Evolutionary conservation across 2,113 vertebrate species (phyloP), one percentile per base, ranked within the genome.

Genomic region (Thalassoma bifasciatum): DNA sequence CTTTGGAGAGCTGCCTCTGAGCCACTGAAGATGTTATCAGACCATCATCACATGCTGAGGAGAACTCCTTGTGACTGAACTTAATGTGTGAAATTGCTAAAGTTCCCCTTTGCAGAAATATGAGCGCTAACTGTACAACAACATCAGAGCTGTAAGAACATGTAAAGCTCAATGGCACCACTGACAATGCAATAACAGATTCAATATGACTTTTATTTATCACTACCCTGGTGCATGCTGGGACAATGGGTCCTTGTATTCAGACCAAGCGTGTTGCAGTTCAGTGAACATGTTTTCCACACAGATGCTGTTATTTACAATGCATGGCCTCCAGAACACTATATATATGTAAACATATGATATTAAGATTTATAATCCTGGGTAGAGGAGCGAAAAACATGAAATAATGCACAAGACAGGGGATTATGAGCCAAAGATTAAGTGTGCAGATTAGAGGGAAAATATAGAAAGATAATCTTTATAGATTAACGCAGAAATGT

Each of bases 351-450:
- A 30, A 3, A 10, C 8, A 49, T 40, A 40, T 40, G 38, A 66
- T 11, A 30, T 51, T 54, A 52, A 66, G 40, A 10, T 71, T 37
- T 36, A 79, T 75, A 73, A 86, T 83, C 61, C 46, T 16, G 16
- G 57, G 42, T 23, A 44, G n/a, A 53, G 34, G 40, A 8, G 46
- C 65, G 13, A 62, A 63, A 79, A 66, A 67, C 50, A 81, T 40
- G 22, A 71, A 74, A 54, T 64, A 67, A 77, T 26, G 71, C 38
- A 64, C 23, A 82, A 83, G 49, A 85, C 7, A 44, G 11, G 13
- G 60, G 76, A 68, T 89, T 88, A 75, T 77, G 59, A 83, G 75
- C 69, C 21, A 71, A 66, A 86, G 82, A 92, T 89, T 88, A 84
- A 47, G 26, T 19, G 46, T 38, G 2, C 57, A 74, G 85, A 89